Base-by-base conservation (phyloP, 2,113 vertebrate genomes). In the Atlantisia rogersi region DNA sequence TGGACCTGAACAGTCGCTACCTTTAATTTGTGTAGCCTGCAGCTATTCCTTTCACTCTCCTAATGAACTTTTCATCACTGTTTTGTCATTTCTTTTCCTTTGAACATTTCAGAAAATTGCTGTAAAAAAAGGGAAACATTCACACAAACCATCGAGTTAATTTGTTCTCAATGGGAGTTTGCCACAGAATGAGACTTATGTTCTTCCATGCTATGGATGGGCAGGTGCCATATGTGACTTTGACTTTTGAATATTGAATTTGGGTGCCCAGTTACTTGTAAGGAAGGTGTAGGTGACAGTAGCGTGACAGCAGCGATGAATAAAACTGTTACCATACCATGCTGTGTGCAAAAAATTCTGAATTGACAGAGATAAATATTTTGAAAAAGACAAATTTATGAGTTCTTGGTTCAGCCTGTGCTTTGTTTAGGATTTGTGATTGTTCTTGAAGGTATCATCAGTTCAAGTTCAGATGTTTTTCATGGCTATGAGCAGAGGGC, bases 401-500 rank as follows among this genome's bases (percentile, higher is more conserved):
- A 71, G 18, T 69, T 95, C 59, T 37, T 92, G 69, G 16, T 24
- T 74, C 31, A 88, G 53, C 25, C 75, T 73, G 44, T 53, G 40
- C 21, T 48, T 82, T 93, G 24, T 85, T 95, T 79, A 55, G 81
- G 17, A 55, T 90, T 94, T 95, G n/a, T 83, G 35, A n/a, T 86
- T 86, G 22, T 85, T 52, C 21, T 39, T 52, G 78, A 90, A 75
- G 69, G 9, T 59, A 8, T 50, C 44, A 81, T 80, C 56, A 67
- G 2, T 94, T 71, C 46, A 40, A 75, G 16, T 64, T 75, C 2
- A 1, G 32, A 60, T 55, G 15, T 11, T 55, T 71, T 64, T 10
- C 15, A 3, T 7, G 44, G 28, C 44, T 91, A 18, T 46, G 37
- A 69, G 60, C 74, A 74, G 44, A 62, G 37, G 46, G 8, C 28